Conservation (phyloP, 2,888 invertebrate species). For the Spilosoma lubricipeda region DNA sequence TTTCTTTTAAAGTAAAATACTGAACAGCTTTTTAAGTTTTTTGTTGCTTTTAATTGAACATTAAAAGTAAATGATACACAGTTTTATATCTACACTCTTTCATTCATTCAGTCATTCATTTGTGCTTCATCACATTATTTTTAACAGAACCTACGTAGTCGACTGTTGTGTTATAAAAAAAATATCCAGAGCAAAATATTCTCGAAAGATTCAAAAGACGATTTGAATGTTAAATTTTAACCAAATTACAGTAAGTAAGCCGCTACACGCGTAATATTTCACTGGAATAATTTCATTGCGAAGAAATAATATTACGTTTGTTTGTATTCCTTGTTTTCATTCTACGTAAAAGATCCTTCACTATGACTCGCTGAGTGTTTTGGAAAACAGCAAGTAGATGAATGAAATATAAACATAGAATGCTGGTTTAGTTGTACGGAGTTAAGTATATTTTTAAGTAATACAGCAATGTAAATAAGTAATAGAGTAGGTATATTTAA, state of each 20-base stretch:
- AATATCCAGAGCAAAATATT: neutral
- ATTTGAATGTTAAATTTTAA: neutral
- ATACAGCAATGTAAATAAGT: neutral
- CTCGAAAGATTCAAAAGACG: neutral
- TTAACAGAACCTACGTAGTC: too few relatives aligned
- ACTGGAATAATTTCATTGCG: neutral
- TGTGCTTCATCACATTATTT: too few relatives aligned
- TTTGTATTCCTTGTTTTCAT: neutral
- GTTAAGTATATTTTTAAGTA: neutral
- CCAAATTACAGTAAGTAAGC: neutral
- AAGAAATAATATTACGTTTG: neutral
- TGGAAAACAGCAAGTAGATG: neutral
- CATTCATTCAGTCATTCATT: too few relatives aligned
- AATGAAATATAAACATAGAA: too few relatives aligned
- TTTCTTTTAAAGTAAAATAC: too few relatives aligned
- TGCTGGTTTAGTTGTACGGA: neutral
- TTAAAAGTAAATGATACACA: too few relatives aligned
- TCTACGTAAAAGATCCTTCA: neutral
- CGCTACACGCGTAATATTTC: neutral
- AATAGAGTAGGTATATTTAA: neutral
- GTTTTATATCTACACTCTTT: too few relatives aligned
- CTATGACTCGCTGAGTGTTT: neutral
- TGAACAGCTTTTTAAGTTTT: too few relatives aligned
- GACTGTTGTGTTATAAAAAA: neutral
- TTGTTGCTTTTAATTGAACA: neutral